Base-by-base conservation (phyloP, 2,797 vertebrate genomes). In the Centropyge bicolor region DNA sequence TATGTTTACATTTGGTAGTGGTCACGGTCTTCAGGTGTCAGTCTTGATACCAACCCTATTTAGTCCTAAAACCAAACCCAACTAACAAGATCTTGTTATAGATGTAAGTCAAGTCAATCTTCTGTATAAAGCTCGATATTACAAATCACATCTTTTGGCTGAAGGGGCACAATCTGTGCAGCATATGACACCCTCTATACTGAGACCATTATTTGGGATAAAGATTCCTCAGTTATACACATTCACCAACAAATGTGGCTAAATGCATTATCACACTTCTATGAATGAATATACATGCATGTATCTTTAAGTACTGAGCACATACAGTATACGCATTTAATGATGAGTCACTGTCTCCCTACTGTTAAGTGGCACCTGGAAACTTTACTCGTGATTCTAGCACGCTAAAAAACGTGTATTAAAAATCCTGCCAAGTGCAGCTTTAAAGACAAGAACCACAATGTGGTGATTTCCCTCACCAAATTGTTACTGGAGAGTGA, bases 341-440 rank as follows among this genome's bases (percentile, higher is more conserved):
- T 38, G 3, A 43, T 16, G 27, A 31, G 12, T 27, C 13, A 36
- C 0, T 49, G 64, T 24, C 46, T 59, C 7, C 74, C 12, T 31
- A 40, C n/a, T 67, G 77, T 72, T 80, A 86, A 82, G 70, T n/a
- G 82, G 80, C 80, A 85, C 61, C 16, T 74, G 56, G 49, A 72
- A 55, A 75, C 31, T 16, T 10, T 74, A 38, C 46, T 6, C n/a
- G 13, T 10, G 36, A 45, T 20, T 35, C 13, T 19, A 48, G 22
- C 45, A 19, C 6, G 16, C 4, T 19, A 16, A 43, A 38, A 31
- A 20, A n/a, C 2, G 0, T 22, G 57, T 52, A 2, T 20, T 22
- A 41, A 38, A 72, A 55, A 43, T 70, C 36, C 8, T 24, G 7
- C 43, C 6, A 27, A 24, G 82, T 75, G 76, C 76, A 85, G 9